Conservation (phyloP, 2,888 invertebrate species). For the Julus scanicus region DNA sequence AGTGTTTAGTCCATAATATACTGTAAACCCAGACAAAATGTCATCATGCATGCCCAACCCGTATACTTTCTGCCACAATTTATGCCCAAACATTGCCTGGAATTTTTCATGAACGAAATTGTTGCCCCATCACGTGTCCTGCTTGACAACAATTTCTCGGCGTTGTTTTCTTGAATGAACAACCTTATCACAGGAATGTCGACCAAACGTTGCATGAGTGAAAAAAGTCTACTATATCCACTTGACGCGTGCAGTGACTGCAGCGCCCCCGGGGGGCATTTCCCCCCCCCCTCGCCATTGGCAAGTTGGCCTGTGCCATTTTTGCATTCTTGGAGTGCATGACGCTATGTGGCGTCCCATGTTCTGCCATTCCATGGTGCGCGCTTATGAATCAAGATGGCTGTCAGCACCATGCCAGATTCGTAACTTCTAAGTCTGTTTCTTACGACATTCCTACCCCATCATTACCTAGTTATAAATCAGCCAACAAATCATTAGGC, state of each 20-base stretch:
- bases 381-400: constrained; percentile 48
- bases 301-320: neutral
- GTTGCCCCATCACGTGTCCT: neutral
- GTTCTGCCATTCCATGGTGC: constrained; percentile 27
- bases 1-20: no score
- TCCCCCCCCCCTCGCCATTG: neutral
- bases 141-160: neutral
- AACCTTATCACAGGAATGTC: neutral
- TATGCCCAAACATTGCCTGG: no score
- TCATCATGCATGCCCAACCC: no score
- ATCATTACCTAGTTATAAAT: constrained; percentile 50
- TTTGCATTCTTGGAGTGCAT: constrained; percentile 2
- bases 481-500: constrained; percentile 51
- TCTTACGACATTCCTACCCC: constrained; percentile 50
- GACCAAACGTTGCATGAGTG: neutral
- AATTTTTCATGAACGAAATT: neutral
- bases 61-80: no score
- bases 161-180: constrained; percentile 39
- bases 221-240: neutral
- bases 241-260: constrained; percentile 5
- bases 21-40: no score
- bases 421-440: constrained; percentile 41
- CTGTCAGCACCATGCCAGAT: constrained; percentile 52
- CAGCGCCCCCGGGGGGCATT: neutral
- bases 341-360: neutral